phyloP scores from a whole-genome alignment of 2,113 vertebrate species.

The Pao palembangensis region DNA sequence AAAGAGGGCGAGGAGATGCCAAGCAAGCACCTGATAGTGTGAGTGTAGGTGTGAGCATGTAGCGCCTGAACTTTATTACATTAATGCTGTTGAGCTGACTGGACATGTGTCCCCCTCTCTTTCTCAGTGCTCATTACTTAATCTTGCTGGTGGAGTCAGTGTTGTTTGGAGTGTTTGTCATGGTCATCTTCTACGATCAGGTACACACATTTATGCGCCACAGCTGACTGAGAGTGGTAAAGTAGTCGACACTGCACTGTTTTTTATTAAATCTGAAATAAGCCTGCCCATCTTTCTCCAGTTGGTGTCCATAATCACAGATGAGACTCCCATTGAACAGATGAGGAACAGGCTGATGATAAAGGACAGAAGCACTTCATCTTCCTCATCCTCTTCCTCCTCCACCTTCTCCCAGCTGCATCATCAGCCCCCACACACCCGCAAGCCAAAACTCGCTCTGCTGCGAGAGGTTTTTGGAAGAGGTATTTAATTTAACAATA shows the following conservation, averaged over 20 bases:
- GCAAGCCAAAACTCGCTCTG: slow-evolving; percentile 78
- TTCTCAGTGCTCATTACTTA: slow-evolving; percentile 77
- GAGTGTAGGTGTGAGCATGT: slow-evolving; percentile 27
- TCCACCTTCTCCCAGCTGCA: slow-evolving; percentile 49
- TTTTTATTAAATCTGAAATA: neutral
- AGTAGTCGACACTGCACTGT: too few species aligned
- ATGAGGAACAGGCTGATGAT: slow-evolving; percentile 75
- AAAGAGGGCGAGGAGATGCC: slow-evolving; percentile 59
- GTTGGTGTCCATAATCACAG: slow-evolving; percentile 79
- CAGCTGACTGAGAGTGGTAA: too few species aligned
- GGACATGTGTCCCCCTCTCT: neutral
- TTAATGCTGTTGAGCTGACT: too few species aligned
- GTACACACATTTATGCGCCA: slow-evolving; percentile 37
- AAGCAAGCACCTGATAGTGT: slow-evolving; percentile 76
- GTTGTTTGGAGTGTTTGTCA: slow-evolving; percentile 79
- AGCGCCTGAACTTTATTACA: too few species aligned
- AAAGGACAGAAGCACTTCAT: slow-evolving; percentile 61
- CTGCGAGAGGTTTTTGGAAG: slow-evolving; percentile 80
- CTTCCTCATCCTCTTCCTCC: slow-evolving; percentile 31
- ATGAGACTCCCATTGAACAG: slow-evolving; percentile 80
- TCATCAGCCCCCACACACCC: slow-evolving; percentile 62
- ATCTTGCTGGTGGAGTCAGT: slow-evolving; percentile 81
- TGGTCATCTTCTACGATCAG: slow-evolving; percentile 84
- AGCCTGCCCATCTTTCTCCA: slow-evolving; percentile 22
- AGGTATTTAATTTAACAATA: slow-evolving; percentile 59